Evolutionary conservation across 2,888 invertebrate genomes (phyloP).

Genomic region (Watsonalla cultraria): DNA sequence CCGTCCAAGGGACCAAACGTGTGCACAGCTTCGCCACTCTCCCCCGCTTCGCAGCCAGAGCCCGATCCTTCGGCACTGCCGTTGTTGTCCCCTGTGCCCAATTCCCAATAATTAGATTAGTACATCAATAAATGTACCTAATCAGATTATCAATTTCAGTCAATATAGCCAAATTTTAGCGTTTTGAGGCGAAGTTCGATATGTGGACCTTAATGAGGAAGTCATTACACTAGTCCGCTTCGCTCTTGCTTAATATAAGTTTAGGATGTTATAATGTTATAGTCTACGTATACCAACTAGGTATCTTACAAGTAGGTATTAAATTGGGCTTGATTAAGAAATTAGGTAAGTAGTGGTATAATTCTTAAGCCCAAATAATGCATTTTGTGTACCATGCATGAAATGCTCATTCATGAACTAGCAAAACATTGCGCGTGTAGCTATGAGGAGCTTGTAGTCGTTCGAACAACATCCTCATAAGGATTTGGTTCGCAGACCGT

Average conservation of each 20-base stretch:
- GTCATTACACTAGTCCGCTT: too few relatives aligned
- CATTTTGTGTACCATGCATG: too few relatives aligned
- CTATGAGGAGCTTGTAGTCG: slow-evolving; percentile 28
- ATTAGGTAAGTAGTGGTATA: too few relatives aligned
- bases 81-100: slow-evolving; percentile 77
- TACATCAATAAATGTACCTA: slow-evolving; percentile 18
- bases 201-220: too few relatives aligned
- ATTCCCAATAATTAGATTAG: slow-evolving; percentile 7
- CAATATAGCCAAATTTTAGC: too few relatives aligned
- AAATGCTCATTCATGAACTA: slow-evolving; percentile 29
- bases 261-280: too few relatives aligned
- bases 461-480: slow-evolving; percentile 57
- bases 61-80: slow-evolving; percentile 70
- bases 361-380: too few relatives aligned
- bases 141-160: background rate
- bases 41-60: slow-evolving; percentile 63
- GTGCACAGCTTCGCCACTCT: slow-evolving; percentile 77
- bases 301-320: too few relatives aligned
- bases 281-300: too few relatives aligned
- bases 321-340: too few relatives aligned
- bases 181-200: too few relatives aligned
- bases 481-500: slow-evolving; percentile 65
- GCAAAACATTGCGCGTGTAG: slow-evolving; percentile 32
- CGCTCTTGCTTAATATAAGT: too few relatives aligned
- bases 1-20: slow-evolving; percentile 93